Conservation (phyloP, 2,888 invertebrate genomes). For the Atethmia centrago region DNA sequence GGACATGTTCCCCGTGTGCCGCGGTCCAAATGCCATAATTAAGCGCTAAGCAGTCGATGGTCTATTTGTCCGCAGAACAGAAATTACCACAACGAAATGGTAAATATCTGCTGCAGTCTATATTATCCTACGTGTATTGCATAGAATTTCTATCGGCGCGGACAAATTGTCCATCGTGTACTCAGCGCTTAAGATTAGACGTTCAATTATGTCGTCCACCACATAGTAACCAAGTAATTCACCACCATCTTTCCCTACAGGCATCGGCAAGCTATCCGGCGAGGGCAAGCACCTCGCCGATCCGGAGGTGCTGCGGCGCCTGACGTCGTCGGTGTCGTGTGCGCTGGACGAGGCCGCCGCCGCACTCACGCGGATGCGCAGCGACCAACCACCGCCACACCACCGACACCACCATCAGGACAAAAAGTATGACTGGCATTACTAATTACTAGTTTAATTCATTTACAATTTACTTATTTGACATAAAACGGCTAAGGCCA, state of each 20-base stretch:
- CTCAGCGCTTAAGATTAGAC: background rate
- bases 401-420: conserved; percentile 86
- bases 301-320: conserved; percentile 96
- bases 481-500: background rate
- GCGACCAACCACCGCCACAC: conserved; percentile 94
- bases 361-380: conserved; percentile 98
- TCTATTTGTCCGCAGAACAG: background rate
- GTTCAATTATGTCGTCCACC: background rate
- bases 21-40: background rate
- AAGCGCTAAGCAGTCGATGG: background rate
- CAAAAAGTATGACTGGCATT: conserved; percentile 79
- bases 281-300: conserved; percentile 96
- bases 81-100: background rate
- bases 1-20: background rate
- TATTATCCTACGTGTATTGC: background rate
- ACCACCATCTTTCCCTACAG: conserved; percentile 80
- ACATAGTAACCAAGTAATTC: background rate
- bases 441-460: background rate
- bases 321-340: conserved; percentile 97
- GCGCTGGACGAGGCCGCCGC: conserved; percentile 99
- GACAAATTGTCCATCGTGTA: background rate
- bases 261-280: conserved; percentile 95
- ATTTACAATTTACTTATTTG: background rate
- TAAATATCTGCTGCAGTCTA: background rate
- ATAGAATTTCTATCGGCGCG: background rate